These are phyloP conservation scores for Protodeltote pygarga DNA, from an alignment of 2,888 invertebrate genomes.

Conservation along the genomic window DNA sequence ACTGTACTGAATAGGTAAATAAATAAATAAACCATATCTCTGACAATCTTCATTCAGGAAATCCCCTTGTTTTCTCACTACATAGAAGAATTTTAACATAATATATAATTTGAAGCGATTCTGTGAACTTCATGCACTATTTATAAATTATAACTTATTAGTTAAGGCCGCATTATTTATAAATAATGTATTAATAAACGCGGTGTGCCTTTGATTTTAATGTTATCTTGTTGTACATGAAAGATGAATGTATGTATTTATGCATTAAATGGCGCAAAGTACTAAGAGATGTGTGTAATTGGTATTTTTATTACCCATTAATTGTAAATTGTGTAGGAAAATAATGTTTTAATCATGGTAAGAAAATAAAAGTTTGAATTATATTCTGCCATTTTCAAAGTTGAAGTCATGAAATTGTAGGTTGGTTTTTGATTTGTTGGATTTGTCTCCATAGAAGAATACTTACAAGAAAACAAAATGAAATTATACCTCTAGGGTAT, in stretches of 20 bases:
- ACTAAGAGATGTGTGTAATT: slow-evolving; percentile 21
- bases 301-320: slow-evolving; percentile 10
- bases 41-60: slow-evolving; percentile 28
- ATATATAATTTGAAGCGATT: slow-evolving; percentile 21
- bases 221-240: slow-evolving; percentile 16
- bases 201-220: slow-evolving; percentile 41
- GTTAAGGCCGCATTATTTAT: slow-evolving; percentile 15
- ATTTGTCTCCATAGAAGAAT: too few relatives aligned
- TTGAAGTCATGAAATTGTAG: too few relatives aligned
- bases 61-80: slow-evolving; percentile 6
- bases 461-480: too few relatives aligned
- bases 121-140: slow-evolving; percentile 33
- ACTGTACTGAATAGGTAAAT: too few relatives aligned
- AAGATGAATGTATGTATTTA: slow-evolving; percentile 25
- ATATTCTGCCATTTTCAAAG: too few relatives aligned
- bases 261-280: slow-evolving; percentile 3
- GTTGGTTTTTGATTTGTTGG: too few relatives aligned
- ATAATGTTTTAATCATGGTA: background rate
- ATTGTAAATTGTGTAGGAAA: slow-evolving; percentile 16
- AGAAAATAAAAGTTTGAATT: too few relatives aligned
- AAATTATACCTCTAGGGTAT: too few relatives aligned
- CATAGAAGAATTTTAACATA: slow-evolving; percentile 11
- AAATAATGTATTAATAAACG: slow-evolving; percentile 30
- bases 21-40: too few relatives aligned
- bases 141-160: slow-evolving; percentile 26